These are phyloP conservation scores for Lineus longissimus DNA, from an alignment of 1,140 invertebrate genomes.

Conservation along the genomic window DNA sequence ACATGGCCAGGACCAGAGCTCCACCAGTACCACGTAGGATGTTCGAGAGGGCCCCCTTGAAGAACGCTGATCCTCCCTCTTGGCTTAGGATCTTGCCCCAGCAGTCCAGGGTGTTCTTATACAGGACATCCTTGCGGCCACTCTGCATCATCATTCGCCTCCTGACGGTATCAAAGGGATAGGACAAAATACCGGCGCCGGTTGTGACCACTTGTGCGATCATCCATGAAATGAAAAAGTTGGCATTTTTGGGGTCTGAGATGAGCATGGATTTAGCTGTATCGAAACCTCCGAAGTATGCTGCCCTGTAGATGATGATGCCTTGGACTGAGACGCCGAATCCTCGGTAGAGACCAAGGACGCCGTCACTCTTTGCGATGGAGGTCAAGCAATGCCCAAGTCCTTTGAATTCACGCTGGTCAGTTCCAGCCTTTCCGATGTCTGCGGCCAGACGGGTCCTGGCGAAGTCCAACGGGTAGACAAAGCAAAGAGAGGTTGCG, in stretches of 20 bases:
- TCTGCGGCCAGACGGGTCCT: conserved; percentile 70
- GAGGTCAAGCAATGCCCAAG: too few species aligned
- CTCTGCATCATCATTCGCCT: too few species aligned
- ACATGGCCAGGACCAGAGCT: too few species aligned
- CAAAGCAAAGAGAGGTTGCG: too few species aligned
- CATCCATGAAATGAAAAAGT: conserved; percentile 75
- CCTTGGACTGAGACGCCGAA: conserved; percentile 73
- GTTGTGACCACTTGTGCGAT: conserved; percentile 78
- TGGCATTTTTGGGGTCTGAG: too few species aligned
- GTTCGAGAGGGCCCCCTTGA: too few species aligned
- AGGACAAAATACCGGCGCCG: conserved; percentile 84
- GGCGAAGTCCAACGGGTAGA: conserved; percentile 90
- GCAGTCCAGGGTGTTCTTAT: too few species aligned
- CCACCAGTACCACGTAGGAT: too few species aligned
- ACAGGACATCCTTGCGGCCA: too few species aligned
- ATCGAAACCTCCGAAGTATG: conserved; percentile 77
- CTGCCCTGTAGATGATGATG: conserved; percentile 46
- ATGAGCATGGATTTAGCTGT: conserved; percentile 80
- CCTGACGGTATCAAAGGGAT: conserved; percentile 88
- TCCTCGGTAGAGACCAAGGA: conserved; percentile 82
- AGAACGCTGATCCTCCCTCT: too few species aligned
- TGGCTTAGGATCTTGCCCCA: too few species aligned
- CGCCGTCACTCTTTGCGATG: conserved; percentile 80
- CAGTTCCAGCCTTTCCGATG: conserved; percentile 58
- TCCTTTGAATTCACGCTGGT: conserved; percentile 73